Percentiles rank a stretch among this genome's conserved stretches.
These are phyloP conservation scores for Ictalurus punctatus DNA, from an alignment of 2,113 vertebrate genomes.

Conservation along the genomic window DNA sequence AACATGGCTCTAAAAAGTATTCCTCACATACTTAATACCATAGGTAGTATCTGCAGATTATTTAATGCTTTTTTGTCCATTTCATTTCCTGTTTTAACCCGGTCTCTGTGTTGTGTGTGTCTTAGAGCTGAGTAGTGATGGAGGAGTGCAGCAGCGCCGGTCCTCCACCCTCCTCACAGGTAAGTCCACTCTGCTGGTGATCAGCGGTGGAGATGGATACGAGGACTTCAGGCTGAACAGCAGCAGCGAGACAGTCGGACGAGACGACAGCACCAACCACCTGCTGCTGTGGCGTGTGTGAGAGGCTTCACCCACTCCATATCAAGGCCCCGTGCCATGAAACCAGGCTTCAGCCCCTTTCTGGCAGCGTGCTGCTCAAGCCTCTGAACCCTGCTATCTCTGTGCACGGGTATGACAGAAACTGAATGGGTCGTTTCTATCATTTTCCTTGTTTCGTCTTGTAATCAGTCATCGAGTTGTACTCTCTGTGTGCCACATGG, in stretches of 20 bases:
- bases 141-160: conserved; percentile 65
- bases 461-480: conserved; percentile 46
- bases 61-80: background rate
- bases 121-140: background rate
- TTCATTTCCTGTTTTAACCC: background rate
- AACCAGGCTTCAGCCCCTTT: conserved; percentile 12
- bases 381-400: conserved; percentile 58
- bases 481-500: conserved; percentile 25
- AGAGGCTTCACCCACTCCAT: conserved; percentile 53
- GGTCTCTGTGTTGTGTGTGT: too few relatives aligned
- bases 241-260: conserved; percentile 92
- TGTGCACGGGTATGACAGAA: conserved; percentile 61
- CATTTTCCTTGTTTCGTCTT: conserved; percentile 40
- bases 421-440: conserved; percentile 52
- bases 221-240: conserved; percentile 93
- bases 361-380: conserved; percentile 52
- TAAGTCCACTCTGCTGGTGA: conserved; percentile 88
- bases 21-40: background rate
- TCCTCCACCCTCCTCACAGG: conserved; percentile 67
- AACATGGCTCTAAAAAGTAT: background rate
- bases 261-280: conserved; percentile 98
- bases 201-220: conserved; percentile 94
- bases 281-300: conserved; percentile 93
- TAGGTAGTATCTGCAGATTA: background rate
- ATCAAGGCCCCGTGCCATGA: background rate